Percentiles rank a stretch among this genome's conserved stretches.
Evolutionary conservation across 2,113 vertebrate species (phyloP).

Genomic region (Guaruba guarouba): DNA sequence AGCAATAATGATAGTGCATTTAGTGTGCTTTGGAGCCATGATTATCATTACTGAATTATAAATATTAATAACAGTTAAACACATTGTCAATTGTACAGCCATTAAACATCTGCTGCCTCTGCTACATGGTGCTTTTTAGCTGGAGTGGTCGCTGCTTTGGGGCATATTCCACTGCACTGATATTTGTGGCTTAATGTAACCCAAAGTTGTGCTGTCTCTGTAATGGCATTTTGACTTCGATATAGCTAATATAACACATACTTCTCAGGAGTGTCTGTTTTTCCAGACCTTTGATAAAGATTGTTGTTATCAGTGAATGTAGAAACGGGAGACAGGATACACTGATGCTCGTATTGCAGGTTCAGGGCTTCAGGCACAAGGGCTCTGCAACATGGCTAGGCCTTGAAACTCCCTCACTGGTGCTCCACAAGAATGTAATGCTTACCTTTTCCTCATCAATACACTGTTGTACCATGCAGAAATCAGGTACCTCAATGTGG

Average conservation of each 20-base stretch:
- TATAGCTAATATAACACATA: not conserved
- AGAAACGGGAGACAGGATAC: not conserved
- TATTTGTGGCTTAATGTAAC: not conserved
- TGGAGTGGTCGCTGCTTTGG: not conserved
- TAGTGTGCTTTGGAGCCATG: conserved; percentile 55
- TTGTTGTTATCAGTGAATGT: not conserved
- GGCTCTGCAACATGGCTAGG: not conserved
- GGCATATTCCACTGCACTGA: not conserved
- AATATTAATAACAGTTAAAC: conserved; percentile 74
- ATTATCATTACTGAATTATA: conserved; percentile 64
- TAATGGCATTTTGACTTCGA: not conserved
- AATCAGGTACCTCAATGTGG: not conserved
- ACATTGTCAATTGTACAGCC: conserved; percentile 54
- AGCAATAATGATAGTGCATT: conserved; percentile 50
- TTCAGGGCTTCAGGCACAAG: not conserved
- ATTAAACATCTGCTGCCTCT: conserved; percentile 67
- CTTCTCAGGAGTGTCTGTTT: not conserved
- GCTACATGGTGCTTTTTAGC: conserved; percentile 15
- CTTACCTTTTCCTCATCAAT: not conserved
- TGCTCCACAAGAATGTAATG: not conserved
- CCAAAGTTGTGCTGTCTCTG: not conserved
- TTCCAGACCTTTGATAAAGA: not conserved
- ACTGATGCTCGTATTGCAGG: not conserved
- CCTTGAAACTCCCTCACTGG: not conserved
- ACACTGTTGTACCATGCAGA: not conserved